A percentile compares a stretch with the other conserved stretches of the same genome.
These are phyloP conservation scores for Oreochromis grahami DNA, from an alignment of 2,797 vertebrate species.

Conservation along the genomic window DNA sequence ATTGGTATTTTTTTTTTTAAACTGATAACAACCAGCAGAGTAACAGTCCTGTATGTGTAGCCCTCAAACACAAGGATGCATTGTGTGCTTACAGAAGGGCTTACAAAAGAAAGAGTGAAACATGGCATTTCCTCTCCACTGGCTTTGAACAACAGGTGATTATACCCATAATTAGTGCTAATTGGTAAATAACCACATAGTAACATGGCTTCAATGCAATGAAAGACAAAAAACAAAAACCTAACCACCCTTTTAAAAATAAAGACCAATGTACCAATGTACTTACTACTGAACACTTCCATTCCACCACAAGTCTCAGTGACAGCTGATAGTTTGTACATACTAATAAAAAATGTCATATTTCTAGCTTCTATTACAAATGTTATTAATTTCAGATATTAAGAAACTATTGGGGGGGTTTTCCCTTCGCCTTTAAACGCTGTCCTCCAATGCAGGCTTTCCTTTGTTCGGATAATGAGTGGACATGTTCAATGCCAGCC, in stretches of 20 bases:
- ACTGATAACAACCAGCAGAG: background rate
- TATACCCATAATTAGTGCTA: slow-evolving; percentile 11
- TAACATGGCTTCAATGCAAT: background rate
- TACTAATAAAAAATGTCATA: rapidly evolving
- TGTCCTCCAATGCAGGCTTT: background rate
- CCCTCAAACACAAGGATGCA: background rate
- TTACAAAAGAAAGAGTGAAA: background rate
- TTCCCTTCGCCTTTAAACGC: background rate
- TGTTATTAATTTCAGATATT: background rate
- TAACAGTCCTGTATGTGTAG: background rate
- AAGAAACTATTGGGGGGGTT: rapidly evolving
- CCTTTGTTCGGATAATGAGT: slow-evolving; percentile 56
- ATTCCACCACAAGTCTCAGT: background rate
- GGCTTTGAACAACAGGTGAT: slow-evolving; percentile 30
- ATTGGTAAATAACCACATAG: slow-evolving; percentile 5
- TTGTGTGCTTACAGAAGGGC: background rate
- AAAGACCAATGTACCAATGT: background rate
- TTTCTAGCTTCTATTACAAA: background rate
- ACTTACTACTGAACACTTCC: background rate
- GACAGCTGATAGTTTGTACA: background rate
- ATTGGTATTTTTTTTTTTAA: background rate
- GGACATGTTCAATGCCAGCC: background rate
- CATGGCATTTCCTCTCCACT: slow-evolving; percentile 13
- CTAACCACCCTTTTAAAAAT: background rate
- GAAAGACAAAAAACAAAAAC: background rate